Evolutionary conservation across 2,888 invertebrate genomes (phyloP), one percentile per base, ranked within the genome.

Genomic region (Artemia sinica): DNA sequence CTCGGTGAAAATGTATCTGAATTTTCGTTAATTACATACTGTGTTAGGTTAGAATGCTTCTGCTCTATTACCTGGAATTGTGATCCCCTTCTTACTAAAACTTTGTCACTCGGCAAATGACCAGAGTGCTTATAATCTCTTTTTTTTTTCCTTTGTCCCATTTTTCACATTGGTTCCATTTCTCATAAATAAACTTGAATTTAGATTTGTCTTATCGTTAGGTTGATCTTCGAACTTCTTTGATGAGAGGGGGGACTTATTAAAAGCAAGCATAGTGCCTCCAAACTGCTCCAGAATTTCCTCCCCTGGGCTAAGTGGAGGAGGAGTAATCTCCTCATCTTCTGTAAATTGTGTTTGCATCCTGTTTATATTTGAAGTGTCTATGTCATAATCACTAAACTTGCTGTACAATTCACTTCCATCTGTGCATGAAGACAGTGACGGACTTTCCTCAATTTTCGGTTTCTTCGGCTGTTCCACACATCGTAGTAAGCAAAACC

Each of bases 401-500:
- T 70, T 66, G 49, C 70, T 50, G 18, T 66, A 70, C 18, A 66
- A 49, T n/a, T 69, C 69, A 48, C 68, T 68, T 49, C 50, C 51
- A 11, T 51, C 58, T 8, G 66, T 66, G 67, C 67, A 67, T 1
- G 18, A 10, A 8, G 28, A 18, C 9, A n/a, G n/a, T 18, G n/a
- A 58, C 14, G 63, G 63, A 58, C 41, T 18, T 67, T 67, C 67
- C 41, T 10, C 12, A 48, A 48, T 67, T 49, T 6, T 11, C 49
- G 11, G n/a, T 28, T 10, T 58, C 28, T 28, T 58, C 7, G 70
- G 68, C 14, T 52, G 13, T 49, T 68, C 70, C 48, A 71, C 67
- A 65, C 68, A 70, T 48, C 70, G 67, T 28, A 71, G 66, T 67
- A 70, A 68, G 66, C 69, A 52, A 49, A 65, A 71, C n/a, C 71